Evolutionary conservation across 2,797 vertebrate species (phyloP).

Genomic region (Chaunax sp.): DNA sequence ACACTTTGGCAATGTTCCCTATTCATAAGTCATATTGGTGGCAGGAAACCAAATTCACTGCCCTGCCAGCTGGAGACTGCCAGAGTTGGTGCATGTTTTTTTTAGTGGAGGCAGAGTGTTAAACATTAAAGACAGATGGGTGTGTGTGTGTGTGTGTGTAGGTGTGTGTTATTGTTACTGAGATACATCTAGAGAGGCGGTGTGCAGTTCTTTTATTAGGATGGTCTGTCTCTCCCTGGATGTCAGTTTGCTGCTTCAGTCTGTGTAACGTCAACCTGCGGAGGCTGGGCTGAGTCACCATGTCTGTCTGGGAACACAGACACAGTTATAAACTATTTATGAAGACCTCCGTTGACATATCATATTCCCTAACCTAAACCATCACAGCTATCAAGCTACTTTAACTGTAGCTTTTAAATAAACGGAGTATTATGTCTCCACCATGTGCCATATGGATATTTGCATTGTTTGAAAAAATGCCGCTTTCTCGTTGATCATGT

Average conservation of each 20-base stretch:
- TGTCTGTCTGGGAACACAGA: conserved; percentile 18
- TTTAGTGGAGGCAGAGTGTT: conserved; percentile 36
- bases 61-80: conserved; percentile 40
- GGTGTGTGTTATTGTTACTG: conserved; percentile 23
- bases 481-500: too few species aligned
- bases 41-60: conserved; percentile 42
- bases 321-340: conserved; percentile 1
- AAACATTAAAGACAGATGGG: conserved; percentile 42
- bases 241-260: conserved; percentile 14
- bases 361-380: not conserved
- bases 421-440: too few species aligned
- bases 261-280: conserved; percentile 5
- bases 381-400: not conserved
- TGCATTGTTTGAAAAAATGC: too few species aligned
- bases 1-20: conserved; percentile 34
- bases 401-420: too few species aligned
- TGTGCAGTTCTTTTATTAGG: conserved; percentile 18
- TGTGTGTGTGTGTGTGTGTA: conserved; percentile 23
- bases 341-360: not conserved
- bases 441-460: too few species aligned
- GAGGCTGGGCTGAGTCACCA: conserved; percentile 36
- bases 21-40: conserved; percentile 51
- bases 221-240: conserved; percentile 20
- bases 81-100: conserved; percentile 33
- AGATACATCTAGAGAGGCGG: not conserved